phyloP scores from a whole-genome alignment of 2,797 vertebrate genomes.

The Alfaro cultratus region DNA sequence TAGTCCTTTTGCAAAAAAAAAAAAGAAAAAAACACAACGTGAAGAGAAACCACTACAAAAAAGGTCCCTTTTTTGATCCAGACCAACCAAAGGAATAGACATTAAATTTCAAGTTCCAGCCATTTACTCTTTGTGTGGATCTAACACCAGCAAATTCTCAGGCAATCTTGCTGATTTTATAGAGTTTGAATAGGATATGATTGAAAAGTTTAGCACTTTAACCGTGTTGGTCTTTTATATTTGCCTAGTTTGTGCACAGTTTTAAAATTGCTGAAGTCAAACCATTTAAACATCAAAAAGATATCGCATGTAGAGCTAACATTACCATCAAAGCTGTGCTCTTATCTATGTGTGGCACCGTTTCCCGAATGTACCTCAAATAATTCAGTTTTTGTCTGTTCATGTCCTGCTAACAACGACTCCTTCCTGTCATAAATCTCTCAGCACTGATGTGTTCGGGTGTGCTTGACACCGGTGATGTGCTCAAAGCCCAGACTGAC shows the following conservation, averaged over 20 bases:
- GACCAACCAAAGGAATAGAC: too few relatives aligned
- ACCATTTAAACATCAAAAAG: conserved; percentile 1
- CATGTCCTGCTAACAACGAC: conserved; percentile 42
- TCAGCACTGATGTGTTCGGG: conserved; percentile 57
- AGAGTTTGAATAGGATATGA: background rate
- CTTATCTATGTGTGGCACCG: conserved; percentile 49
- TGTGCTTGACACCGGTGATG: conserved; percentile 37
- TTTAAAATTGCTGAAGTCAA: background rate
- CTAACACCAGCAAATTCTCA: background rate
- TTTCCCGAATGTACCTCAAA: conserved; percentile 56
- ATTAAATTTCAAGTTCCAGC: too few relatives aligned
- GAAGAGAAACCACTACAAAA: too few relatives aligned
- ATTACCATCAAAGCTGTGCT: background rate
- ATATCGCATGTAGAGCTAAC: background rate
- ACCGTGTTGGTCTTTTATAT: background rate
- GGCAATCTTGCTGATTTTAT: background rate
- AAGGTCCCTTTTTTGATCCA: too few relatives aligned
- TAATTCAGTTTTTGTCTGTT: conserved; percentile 58
- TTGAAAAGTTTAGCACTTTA: background rate
- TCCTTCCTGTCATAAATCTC: conserved; percentile 74
- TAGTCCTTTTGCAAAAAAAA: too few relatives aligned
- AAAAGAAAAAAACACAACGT: too few relatives aligned
- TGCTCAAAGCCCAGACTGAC: conserved; percentile 51
- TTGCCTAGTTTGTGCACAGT: background rate
- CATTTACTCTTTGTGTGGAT: background rate